Evolutionary conservation across 2,888 invertebrate species (phyloP), one percentile per base, ranked within the genome.

Genomic region (Mechanitis messenoides): DNA sequence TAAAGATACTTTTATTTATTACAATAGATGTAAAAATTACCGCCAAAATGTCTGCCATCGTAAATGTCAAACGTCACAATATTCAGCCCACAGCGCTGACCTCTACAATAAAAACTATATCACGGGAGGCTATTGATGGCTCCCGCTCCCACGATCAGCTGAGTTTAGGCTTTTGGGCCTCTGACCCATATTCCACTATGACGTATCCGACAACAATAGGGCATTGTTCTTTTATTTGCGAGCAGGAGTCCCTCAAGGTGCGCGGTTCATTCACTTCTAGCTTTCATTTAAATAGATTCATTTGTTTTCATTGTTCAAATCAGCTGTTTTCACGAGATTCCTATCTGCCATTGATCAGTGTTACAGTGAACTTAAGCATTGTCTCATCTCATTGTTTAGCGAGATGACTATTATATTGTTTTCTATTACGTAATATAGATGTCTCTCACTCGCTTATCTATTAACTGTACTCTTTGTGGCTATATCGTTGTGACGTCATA

Each of bases 201-300:
- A 90, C 90, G 90, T 87, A 77, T 77, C 72, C 78, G 78, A 82
- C 83, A 84, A 89, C 90, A 89, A 89, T 89, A 87, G 86, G 83
- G 85, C 81, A 90, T 90, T 90, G 89, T 90, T 88, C 87, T 85
- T 85, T 86, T 86, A 87, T 84, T 85, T 88, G 81, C 80, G 81
- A 42, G 81, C 84, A 85, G 86, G 86, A 83, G 84, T 82, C 78
- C 85, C 83, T 82, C 87, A 87, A 87, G 87, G 86, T 79, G 75
- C 72, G 64, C 70, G 72, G 85, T 87, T 90, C 89, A 83, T 87
- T 87, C 89, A 88, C 88, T 81, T 87, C 83, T 82, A 83, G 82
- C 71, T 77, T 77, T 78, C 79, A 74, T 80, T 80, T 79, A 82
- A 84, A 85, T 84, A 84, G 86, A 81, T 84, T 82, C 86, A 85